phyloP scores from a whole-genome alignment of 2,113 vertebrate genomes.

The Zeus faber region DNA sequence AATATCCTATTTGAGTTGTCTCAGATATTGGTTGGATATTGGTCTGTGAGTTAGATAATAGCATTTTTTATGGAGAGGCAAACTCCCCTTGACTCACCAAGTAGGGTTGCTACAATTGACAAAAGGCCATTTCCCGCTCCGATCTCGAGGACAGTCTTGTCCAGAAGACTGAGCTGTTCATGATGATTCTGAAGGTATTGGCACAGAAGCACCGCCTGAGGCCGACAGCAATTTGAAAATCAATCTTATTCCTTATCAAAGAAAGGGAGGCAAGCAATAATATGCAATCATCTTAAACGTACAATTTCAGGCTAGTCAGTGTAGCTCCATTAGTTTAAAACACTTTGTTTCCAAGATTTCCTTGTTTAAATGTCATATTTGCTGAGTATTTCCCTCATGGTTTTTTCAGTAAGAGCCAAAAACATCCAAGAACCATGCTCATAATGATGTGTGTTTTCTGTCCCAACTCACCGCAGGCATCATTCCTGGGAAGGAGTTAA shows the following conservation, averaged over 20 bases:
- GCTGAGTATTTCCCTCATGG: too few relatives aligned
- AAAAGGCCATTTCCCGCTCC: conserved; percentile 86
- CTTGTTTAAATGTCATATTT: too few relatives aligned
- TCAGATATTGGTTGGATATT: neutral
- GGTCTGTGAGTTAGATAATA: neutral
- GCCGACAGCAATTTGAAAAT: too few relatives aligned
- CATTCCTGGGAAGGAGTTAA: conserved; percentile 60
- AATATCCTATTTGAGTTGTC: neutral
- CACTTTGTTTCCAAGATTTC: neutral
- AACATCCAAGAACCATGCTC: too few relatives aligned
- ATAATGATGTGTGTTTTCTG: too few relatives aligned
- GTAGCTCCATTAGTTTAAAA: too few relatives aligned
- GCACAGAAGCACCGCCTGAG: conserved; percentile 82
- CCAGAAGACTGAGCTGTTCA: conserved; percentile 75
- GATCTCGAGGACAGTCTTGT: conserved; percentile 85
- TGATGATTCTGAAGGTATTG: conserved; percentile 83
- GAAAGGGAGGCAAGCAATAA: too few relatives aligned
- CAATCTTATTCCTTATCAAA: too few relatives aligned
- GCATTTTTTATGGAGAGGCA: neutral
- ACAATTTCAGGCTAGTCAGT: too few relatives aligned
- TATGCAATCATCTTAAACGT: too few relatives aligned
- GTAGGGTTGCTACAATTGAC: conserved; percentile 52
- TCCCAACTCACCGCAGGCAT: conserved; percentile 65
- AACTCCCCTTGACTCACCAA: conserved; percentile 43
- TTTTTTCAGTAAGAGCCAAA: too few relatives aligned